Evolutionary conservation across 2,888 invertebrate genomes (phyloP).

Genomic region (Lymantria monacha): DNA sequence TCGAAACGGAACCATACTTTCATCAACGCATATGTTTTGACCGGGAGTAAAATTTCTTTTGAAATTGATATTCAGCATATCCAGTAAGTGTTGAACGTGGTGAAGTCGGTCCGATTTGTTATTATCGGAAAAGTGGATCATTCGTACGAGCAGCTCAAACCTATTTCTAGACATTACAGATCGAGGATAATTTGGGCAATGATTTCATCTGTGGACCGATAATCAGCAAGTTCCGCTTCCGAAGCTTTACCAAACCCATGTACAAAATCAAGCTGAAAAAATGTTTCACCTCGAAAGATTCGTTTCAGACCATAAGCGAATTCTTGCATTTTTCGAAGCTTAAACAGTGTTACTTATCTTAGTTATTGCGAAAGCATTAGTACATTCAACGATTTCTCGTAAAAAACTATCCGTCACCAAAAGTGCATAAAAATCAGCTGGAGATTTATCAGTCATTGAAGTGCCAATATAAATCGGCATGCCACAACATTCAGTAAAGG

Average conservation of each 20-base stretch:
- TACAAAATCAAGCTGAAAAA: constrained; percentile 36
- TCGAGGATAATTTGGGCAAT: constrained; percentile 25
- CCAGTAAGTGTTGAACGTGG: constrained; percentile 11
- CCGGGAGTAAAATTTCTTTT: constrained; percentile 3
- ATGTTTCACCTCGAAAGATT: constrained; percentile 13
- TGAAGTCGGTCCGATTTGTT: constrained; percentile 24
- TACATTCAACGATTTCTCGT: constrained; percentile 12
- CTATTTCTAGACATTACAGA: constrained; percentile 36
- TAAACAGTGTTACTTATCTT: background rate
- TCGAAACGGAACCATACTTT: constrained; percentile 9
- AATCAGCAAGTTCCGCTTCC: constrained; percentile 32
- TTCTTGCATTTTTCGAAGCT: constrained; percentile 10
- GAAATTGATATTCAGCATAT: constrained; percentile 32
- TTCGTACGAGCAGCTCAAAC: constrained; percentile 35
- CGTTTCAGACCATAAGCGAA: constrained; percentile 5
- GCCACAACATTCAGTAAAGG: background rate
- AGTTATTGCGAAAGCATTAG: constrained; percentile 20
- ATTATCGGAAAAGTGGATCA: constrained; percentile 39
- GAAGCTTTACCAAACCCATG: constrained; percentile 37
- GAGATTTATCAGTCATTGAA: background rate
- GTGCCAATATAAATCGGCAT: too few relatives aligned
- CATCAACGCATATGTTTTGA: constrained; percentile 25
- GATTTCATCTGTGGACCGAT: constrained; percentile 33
- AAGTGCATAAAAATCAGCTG: constrained; percentile 3
- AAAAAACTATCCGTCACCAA: constrained; percentile 12